Conservation (phyloP, 2,113 vertebrate species). For the Megalops atlanticus region DNA sequence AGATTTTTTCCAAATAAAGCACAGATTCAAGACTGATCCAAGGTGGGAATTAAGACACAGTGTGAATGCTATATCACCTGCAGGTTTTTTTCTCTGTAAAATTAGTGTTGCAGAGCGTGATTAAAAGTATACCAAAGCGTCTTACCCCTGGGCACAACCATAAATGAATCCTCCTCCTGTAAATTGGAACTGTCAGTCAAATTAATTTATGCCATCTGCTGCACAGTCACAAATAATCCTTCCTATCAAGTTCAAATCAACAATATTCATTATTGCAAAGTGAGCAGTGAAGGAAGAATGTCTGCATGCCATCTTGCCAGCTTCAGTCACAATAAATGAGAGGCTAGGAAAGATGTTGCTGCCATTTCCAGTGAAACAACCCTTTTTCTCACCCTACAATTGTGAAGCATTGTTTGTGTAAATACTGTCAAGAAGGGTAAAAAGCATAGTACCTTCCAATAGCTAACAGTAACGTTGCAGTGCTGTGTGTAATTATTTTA, state of each 20-base stretch:
- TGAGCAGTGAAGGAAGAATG: not conserved
- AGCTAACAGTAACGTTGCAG: not conserved
- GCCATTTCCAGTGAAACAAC: not conserved
- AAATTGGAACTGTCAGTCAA: slow-evolving; percentile 8
- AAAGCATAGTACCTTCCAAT: not conserved
- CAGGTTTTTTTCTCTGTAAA: not conserved
- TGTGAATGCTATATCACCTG: too few species aligned
- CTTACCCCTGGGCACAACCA: not conserved
- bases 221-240: not conserved
- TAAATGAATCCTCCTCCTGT: not conserved
- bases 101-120: not conserved
- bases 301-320: not conserved
- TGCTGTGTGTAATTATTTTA: not conserved
- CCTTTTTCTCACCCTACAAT: not conserved
- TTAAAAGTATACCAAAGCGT: not conserved
- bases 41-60: not conserved
- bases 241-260: not conserved
- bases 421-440: not conserved
- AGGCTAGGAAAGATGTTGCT: not conserved
- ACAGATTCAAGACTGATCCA: not conserved
- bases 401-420: not conserved
- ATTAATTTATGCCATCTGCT: slow-evolving; percentile 2
- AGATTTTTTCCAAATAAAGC: not conserved
- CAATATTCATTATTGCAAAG: not conserved
- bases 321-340: not conserved